Evolutionary conservation across 2,888 invertebrate genomes (phyloP).

Genomic region (Tiliacea aurago): DNA sequence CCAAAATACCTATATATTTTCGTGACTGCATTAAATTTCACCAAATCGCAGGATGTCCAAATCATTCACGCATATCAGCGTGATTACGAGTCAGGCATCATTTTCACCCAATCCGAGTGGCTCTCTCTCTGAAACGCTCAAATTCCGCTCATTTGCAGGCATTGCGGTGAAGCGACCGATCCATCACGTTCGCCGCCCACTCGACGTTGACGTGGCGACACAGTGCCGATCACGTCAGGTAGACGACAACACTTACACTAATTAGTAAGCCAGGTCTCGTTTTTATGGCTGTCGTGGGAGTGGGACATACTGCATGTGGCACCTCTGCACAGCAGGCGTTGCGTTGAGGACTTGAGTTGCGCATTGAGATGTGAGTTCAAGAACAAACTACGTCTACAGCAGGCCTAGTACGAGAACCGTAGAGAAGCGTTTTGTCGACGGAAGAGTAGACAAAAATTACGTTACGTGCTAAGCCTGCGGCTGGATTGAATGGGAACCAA

Average conservation of each 20-base stretch:
- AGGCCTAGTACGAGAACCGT: too few species aligned
- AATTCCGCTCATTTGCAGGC: slow-evolving; percentile 34
- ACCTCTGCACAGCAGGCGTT: too few species aligned
- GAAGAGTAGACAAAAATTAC: too few species aligned
- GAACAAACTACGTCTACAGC: too few species aligned
- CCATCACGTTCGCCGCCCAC: slow-evolving; percentile 22
- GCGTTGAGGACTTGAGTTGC: too few species aligned
- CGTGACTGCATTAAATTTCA: neutral
- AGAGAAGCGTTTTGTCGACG: too few species aligned
- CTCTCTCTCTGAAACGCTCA: slow-evolving; percentile 31
- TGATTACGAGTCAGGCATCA: slow-evolving; percentile 16
- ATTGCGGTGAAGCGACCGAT: slow-evolving; percentile 22
- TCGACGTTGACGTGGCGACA: slow-evolving; percentile 12
- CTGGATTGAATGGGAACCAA: too few species aligned
- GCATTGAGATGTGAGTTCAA: too few species aligned
- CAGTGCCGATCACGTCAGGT: neutral
- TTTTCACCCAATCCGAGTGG: slow-evolving; percentile 35
- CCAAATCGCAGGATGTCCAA: slow-evolving; percentile 26
- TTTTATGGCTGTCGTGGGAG: neutral
- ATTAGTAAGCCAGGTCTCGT: neutral
- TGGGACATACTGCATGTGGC: neutral
- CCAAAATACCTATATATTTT: neutral
- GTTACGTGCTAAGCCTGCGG: too few species aligned
- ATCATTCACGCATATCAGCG: slow-evolving; percentile 39
- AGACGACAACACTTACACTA: slow-evolving; percentile 12